These are phyloP conservation scores for Taenioides sp. DNA, from an alignment of 2,797 vertebrate genomes.

Conservation along the genomic window DNA sequence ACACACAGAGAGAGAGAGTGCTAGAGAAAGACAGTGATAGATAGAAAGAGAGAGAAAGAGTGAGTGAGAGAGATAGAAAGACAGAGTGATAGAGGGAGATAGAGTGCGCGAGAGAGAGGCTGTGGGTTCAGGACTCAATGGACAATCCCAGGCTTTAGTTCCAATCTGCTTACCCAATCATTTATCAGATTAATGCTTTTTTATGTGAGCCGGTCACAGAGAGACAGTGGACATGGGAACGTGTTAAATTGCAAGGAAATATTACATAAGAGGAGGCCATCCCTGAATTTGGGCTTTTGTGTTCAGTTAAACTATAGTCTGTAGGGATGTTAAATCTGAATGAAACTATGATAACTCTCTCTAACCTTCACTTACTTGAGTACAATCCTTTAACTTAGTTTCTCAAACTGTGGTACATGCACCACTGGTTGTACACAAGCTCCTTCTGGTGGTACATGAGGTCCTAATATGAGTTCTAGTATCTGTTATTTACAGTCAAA, in stretches of 20 bases:
- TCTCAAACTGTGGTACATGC: too few species aligned
- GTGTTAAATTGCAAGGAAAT: slow-evolving; percentile 66
- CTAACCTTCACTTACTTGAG: slow-evolving; percentile 5
- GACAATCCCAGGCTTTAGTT: slow-evolving; percentile 71
- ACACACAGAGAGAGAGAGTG: too few species aligned
- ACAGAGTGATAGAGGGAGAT: slow-evolving; percentile 28
- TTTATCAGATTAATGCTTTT: slow-evolving; percentile 78
- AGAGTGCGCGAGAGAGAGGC: slow-evolving; percentile 30
- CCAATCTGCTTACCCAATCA: slow-evolving; percentile 76
- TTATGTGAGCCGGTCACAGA: slow-evolving; percentile 72
- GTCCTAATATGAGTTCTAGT: too few species aligned
- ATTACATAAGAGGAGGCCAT: slow-evolving; percentile 62
- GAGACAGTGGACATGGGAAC: slow-evolving; percentile 59
- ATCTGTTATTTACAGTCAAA: too few species aligned
- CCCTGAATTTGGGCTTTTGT: slow-evolving; percentile 13
- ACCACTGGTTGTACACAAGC: too few species aligned
- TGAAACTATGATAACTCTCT: slow-evolving; percentile 27
- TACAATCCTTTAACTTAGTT: not conserved
- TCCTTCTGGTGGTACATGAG: too few species aligned
- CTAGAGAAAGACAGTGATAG: slow-evolving; percentile 31
- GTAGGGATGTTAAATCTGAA: slow-evolving; percentile 35
- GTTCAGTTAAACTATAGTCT: slow-evolving; percentile 12
- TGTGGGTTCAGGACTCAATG: slow-evolving; percentile 64
- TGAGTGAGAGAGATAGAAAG: not conserved
- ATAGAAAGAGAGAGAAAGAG: slow-evolving; percentile 2